Percentiles rank a stretch among this genome's conserved stretches.
These are phyloP conservation scores for Tenodera sinensis DNA, from an alignment of 2,888 invertebrate species.

Conservation along the genomic window DNA sequence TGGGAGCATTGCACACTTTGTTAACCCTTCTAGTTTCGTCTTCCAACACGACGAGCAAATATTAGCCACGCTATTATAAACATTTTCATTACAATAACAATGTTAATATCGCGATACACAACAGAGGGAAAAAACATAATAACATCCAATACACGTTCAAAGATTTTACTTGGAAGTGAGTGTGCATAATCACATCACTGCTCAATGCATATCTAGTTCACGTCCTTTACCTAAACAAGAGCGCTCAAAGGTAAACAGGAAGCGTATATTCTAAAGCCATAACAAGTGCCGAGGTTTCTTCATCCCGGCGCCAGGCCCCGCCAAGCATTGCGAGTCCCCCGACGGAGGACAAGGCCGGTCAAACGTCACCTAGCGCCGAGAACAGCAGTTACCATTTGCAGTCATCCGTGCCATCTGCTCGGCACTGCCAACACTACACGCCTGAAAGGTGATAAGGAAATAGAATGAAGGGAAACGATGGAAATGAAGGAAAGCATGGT, in stretches of 20 bases:
- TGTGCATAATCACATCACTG: background rate
- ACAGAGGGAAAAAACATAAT: background rate
- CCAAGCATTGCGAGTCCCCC: too few relatives aligned
- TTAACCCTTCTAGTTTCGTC: background rate
- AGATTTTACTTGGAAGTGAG: background rate
- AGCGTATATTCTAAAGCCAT: background rate
- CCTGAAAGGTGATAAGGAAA: too few relatives aligned
- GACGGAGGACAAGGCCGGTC: too few relatives aligned
- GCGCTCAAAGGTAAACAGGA: background rate
- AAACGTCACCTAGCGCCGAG: too few relatives aligned
- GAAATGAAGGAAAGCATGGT: too few relatives aligned
- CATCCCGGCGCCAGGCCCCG: too few relatives aligned
- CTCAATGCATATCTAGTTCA: background rate
- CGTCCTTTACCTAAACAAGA: background rate
- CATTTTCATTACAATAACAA: background rate
- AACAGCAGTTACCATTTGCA: too few relatives aligned
- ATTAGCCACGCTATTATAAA: background rate
- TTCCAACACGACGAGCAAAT: background rate
- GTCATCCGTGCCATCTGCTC: too few relatives aligned
- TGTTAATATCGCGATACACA: background rate
- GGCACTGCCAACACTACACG: too few relatives aligned
- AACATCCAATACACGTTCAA: background rate
- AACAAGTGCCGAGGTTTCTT: too few relatives aligned
- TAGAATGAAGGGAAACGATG: too few relatives aligned
- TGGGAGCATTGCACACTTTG: background rate